Base-by-base conservation (phyloP, 2,888 invertebrate genomes). In the Scaptomyza polygonia region DNA sequence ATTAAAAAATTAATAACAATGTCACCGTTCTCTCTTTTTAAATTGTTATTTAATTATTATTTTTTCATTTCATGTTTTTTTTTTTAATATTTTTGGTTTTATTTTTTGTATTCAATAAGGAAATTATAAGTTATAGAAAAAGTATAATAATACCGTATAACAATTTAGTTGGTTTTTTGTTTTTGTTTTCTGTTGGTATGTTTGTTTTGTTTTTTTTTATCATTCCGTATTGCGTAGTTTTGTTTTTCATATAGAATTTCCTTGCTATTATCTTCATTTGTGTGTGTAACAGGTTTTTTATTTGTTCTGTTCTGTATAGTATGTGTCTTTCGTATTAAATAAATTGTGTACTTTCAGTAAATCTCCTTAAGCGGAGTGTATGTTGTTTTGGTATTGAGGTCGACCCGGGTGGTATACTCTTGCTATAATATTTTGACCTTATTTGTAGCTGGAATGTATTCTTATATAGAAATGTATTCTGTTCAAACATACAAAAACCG, bases 71-170 rank as follows among this genome's bases (percentile, higher is more conserved):
- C 70, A 70, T 42, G 54, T 58, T 52, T 42, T 57, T 58, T 52
- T 40, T 54, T 47, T 42, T 8, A 6, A 34, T 34, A 6, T 88
- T 34, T 47, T 59, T 73, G 0, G 39, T 47, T 59, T 74, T 68
- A 51, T 65, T 62, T 67, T 79, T 79, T 63, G 80, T 88, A 85
- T 84, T 88, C 88, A 89, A 87, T 90, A 88, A 87, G 86, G 88
- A 89, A 90, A 90, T 90, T 86, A 90, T 90, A 90, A 90, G 85
- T 88, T 89, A 90, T 90, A 90, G 90, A 90, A 90, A 89, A 90
- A 90, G 90, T 90, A 90, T 90, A 90, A 90, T 89, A 89, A 89
- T 90, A 89, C 90, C 89, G 90, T 90, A 90, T 90, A 90, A 90
- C 90, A 90, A 90, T 90, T 89, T 84, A 87, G 87, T 84, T 87